Conservation (phyloP, 2,113 vertebrate species). For the Phoxinus phoxinus region DNA sequence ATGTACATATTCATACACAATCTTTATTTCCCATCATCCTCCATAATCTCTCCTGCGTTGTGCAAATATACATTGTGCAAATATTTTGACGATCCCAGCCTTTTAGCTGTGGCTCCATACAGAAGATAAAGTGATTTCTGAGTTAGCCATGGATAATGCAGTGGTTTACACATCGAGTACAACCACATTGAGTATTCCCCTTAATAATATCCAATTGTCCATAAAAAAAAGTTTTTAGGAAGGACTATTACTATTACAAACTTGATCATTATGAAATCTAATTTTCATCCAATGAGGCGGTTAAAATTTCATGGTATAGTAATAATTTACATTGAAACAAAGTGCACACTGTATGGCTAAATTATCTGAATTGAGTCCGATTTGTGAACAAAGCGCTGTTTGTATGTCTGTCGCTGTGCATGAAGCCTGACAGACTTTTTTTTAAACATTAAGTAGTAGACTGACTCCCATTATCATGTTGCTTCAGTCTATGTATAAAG, state of each 20-base stretch:
- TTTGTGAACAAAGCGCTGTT: neutral
- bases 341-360: neutral
- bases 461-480: neutral
- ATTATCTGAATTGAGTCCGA: neutral
- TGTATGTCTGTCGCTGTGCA: neutral
- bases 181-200: neutral
- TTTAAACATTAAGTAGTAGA: neutral
- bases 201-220: neutral
- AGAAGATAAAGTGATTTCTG: neutral
- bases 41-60: neutral
- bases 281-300: neutral
- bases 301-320: neutral
- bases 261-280: neutral
- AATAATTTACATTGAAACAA: neutral
- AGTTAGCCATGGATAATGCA: neutral
- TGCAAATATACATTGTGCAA: neutral
- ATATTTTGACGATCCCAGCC: neutral
- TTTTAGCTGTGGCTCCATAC: too few species aligned
- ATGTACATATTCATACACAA: slow-evolving; percentile 20
- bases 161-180: neutral
- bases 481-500: neutral
- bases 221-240: neutral
- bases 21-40: neutral
- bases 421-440: neutral
- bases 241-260: neutral